Evolutionary conservation across 1,140 invertebrate species (phyloP), one percentile per base, ranked within the genome.

Genomic region (Papilio aristodemus): DNA sequence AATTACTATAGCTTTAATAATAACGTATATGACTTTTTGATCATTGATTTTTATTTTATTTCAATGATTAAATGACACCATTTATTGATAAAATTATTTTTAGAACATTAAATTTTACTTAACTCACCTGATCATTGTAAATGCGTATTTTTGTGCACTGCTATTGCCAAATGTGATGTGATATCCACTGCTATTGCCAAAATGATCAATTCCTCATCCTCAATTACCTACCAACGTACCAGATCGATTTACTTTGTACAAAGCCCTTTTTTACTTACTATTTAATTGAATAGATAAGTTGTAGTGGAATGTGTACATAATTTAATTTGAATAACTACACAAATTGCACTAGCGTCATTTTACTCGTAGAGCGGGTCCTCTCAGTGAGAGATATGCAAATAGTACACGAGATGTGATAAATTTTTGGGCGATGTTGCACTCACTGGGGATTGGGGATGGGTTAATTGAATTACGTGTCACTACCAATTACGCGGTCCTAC

Each of bases 391-490:
- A 70, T 77, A 81, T 79, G 79, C 75, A 85, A 83, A 85, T 84
- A 81, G 19, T 63, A 62, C 67, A 68, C 62, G 67, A 69, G 74
- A 79, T 73, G 71, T 67, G 72, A 71, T 73, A 81, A 78, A 71
- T 77, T 81, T 83, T 75, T 71, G 69, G 71, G 37, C 71, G 63
- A 38, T 77, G 78, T 76, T 77, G 77, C 72, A 70, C 62, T 70
- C 67, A 38, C 39, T 68, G 58, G 72, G 69, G 67, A 37, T 2
- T 50, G 46, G 71, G 43, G 41, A 66, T 67, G 57, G 63, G 72
- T 73, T 85, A 80, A 83, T 83, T 83, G 70, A 83, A 83, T 82
- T 78, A 81, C 72, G 75, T 78, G 82, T 78, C 73, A 39, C 71
- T 73, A 57, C 63, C 58, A 50, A 75, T 77, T 77, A 74, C 32